phyloP scores from a whole-genome alignment of 2,113 vertebrate genomes.

The Rhinoptilus africanus region DNA sequence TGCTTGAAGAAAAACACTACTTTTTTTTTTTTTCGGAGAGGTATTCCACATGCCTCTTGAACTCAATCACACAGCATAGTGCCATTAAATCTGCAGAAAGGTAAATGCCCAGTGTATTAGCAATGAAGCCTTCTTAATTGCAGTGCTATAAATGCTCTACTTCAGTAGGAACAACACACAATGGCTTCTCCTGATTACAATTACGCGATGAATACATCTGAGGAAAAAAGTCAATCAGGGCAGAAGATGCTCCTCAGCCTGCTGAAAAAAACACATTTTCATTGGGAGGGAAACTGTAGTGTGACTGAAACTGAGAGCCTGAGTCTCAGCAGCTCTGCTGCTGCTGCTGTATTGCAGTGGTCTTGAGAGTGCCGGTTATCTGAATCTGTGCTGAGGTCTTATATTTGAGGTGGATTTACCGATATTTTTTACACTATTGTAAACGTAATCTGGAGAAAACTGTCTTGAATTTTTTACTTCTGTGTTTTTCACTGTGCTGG shows the following conservation, averaged over 20 bases:
- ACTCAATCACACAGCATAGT: background rate
- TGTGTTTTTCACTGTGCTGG: background rate
- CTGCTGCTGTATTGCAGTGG: background rate
- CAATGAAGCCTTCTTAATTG: constrained; percentile 11
- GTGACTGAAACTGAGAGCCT: background rate
- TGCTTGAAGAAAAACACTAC: background rate
- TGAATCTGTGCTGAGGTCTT: background rate
- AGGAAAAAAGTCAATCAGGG: constrained; percentile 45
- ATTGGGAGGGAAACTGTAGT: background rate
- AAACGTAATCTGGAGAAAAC: background rate
- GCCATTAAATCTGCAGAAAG: constrained; percentile 3
- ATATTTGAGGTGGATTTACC: background rate
- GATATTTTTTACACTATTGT: background rate
- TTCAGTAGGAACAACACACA: constrained; percentile 11
- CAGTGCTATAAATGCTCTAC: background rate
- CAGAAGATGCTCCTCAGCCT: background rate
- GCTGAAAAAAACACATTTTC: background rate
- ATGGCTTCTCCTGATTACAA: constrained; percentile 35
- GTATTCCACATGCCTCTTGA: background rate
- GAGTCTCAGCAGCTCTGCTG: background rate
- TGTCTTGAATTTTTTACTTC: background rate
- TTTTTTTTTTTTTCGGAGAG: background rate
- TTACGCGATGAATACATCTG: constrained; percentile 30
- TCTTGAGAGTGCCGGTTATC: background rate
- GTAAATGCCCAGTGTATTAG: constrained; percentile 26